Evolutionary conservation across 2,888 invertebrate genomes (phyloP).

Genomic region (Ophraella communa): DNA sequence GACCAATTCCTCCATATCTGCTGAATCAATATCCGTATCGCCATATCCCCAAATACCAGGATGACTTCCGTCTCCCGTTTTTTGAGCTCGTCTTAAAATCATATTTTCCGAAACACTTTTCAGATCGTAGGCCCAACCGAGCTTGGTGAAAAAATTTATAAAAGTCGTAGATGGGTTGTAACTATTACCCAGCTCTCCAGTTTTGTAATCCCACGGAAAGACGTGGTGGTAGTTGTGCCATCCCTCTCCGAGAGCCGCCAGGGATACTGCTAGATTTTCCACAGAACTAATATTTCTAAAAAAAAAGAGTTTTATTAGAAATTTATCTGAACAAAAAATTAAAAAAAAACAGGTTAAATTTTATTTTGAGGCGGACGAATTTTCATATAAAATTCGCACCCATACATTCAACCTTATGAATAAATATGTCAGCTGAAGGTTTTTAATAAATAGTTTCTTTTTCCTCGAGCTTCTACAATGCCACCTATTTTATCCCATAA

Average conservation of each 20-base stretch:
- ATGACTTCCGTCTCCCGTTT: conserved; percentile 68
- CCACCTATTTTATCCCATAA: no score
- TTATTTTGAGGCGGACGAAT: no score
- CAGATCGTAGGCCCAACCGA: conserved; percentile 86
- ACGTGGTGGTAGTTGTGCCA: conserved; percentile 88
- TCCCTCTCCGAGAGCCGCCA: conserved; percentile 79
- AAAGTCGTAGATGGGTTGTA: conserved; percentile 79
- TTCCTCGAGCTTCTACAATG: no score
- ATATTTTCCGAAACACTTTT: conserved; percentile 67
- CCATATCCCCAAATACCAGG: conserved; percentile 69
- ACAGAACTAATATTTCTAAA: conserved; percentile 74
- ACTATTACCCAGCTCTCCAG: conserved; percentile 61
- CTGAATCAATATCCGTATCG: conserved; percentile 64
- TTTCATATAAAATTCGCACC: no score
- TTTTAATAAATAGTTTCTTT: no score
- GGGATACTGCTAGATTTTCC: conserved; percentile 75
- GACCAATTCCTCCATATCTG: conserved; percentile 65
- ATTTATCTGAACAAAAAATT: no score
- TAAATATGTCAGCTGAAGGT: no score
- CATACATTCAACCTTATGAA: no score
- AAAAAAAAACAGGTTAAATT: no score
- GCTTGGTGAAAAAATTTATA: conserved; percentile 77
- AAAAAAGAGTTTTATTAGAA: background rate
- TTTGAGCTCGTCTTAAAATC: conserved; percentile 65
- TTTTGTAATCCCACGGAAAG: conserved; percentile 68